Base-by-base conservation (phyloP, 37 sponge, comb jelly and placozoan species). In the Halichondria panicea region DNA sequence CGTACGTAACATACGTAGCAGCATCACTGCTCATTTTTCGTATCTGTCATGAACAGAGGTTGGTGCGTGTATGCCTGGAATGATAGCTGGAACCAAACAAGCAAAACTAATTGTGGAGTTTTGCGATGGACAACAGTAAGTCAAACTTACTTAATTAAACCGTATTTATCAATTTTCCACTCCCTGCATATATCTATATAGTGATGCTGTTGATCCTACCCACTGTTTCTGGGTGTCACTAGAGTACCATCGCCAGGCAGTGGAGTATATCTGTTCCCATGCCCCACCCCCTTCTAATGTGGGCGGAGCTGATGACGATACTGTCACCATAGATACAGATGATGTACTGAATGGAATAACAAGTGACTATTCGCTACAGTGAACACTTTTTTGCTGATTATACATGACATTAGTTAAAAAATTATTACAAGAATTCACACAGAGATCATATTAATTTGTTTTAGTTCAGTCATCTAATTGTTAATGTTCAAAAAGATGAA, bases 81-180 rank as follows among this genome's bases (percentile, higher is more conserved):
- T 48, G 48, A 43, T 84, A 33, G 9, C n/a, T 25, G 55, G 48
- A 27, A 31, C 32, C 15, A 34, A 27, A 0, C 38, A 38, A n/a
- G 45, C 41, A 19, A 34, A 71, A n/a, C 70, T 71, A 32, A 31
- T 50, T 18, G 79, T 84, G 19, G 54, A 76, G 54, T 77, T 84
- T 30, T 84, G 85, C 71, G 78, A 84, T 63, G 85, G 71, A 45
- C 46, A 76, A 25, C 63, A 37, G 85, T 84, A 41, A 83, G 84
- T 19, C 43, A 2, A 35, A 73, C 38, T 4, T 19, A 73, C 36
- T 28, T 42, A 38, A 3, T 36, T 46, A 18, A n/a, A n/a, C n/a
- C 21, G 0, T 35, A 41, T 67, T 25, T 3, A 1, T 53, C 31
- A 50, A 42, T 37, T 38, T 55, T 41, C 15, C 39, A 44, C 42